A percentile compares a stretch with the other conserved stretches of the same genome.
Conservation (phyloP, 2,888 invertebrate genomes). For the Flabesymbios commensalis region DNA sequence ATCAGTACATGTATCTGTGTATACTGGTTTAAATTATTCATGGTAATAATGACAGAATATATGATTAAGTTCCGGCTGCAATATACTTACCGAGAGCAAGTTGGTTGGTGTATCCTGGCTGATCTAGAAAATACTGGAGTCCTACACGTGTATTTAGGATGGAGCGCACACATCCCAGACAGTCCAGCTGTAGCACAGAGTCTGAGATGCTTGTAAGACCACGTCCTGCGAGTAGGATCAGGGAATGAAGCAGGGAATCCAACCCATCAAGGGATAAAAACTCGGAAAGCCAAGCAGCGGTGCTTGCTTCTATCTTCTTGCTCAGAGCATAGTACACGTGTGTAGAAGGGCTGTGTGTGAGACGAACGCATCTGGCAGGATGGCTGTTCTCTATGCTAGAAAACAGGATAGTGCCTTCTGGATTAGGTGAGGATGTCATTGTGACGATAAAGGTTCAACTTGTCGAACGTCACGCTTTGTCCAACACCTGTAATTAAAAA, state of each 20-base stretch:
- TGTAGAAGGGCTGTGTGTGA: slow-evolving; percentile 43
- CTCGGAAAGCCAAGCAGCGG: slow-evolving; percentile 61
- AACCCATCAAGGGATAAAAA: slow-evolving; percentile 62
- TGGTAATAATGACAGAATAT: too few species aligned
- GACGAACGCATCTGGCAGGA: slow-evolving; percentile 44
- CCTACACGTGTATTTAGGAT: slow-evolving; percentile 62
- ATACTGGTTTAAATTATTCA: too few species aligned
- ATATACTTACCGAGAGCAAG: slow-evolving; percentile 61
- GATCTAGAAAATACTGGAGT: slow-evolving; percentile 59
- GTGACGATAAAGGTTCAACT: too few species aligned
- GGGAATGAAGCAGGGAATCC: slow-evolving; percentile 60
- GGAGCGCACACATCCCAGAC: slow-evolving; percentile 61
- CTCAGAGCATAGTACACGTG: slow-evolving; percentile 50
- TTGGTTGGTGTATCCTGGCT: slow-evolving; percentile 56
- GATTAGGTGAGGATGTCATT: too few species aligned
- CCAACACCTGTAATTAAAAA: too few species aligned
- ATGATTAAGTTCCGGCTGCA: too few species aligned
- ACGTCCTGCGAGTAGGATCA: slow-evolving; percentile 54
- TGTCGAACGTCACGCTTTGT: too few species aligned
- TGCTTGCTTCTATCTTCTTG: slow-evolving; percentile 44
- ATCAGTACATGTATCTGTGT: too few species aligned
- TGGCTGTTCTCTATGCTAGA: neutral
- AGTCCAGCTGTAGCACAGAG: slow-evolving; percentile 62
- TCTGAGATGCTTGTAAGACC: slow-evolving; percentile 57
- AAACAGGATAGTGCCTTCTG: neutral